Percentiles rank a stretch among this genome's conserved stretches.
phyloP scores from a whole-genome alignment of 2,113 vertebrate species.

The Seriola rivoliana region DNA sequence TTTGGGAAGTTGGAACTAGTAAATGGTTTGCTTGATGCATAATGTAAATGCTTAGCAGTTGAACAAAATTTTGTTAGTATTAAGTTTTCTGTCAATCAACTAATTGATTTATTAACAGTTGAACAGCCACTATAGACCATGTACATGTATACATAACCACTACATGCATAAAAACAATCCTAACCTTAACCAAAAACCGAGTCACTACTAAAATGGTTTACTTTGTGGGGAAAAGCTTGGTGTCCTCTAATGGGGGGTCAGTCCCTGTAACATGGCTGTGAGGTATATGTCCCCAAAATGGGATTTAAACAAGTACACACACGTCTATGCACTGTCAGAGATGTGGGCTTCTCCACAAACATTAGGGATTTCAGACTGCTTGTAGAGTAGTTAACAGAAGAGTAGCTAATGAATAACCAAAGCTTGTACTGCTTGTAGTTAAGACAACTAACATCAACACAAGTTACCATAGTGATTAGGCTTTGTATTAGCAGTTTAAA shows the following conservation, averaged over 20 bases:
- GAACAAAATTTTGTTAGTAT: background rate
- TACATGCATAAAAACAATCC: background rate
- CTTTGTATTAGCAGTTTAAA: conserved; percentile 59
- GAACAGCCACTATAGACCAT: background rate
- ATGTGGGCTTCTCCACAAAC: conserved; percentile 6
- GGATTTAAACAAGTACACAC: background rate
- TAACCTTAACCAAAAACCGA: background rate
- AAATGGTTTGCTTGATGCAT: background rate
- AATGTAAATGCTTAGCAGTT: background rate
- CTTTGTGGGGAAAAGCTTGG: background rate
- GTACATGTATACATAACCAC: background rate
- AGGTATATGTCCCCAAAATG: background rate
- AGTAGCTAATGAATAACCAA: conserved; percentile 45
- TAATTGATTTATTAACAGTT: too few relatives aligned
- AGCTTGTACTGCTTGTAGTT: conserved; percentile 38
- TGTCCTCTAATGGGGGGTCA: background rate
- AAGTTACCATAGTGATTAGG: conserved; percentile 64
- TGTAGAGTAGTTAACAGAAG: conserved; percentile 16
- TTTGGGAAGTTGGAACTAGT: background rate
- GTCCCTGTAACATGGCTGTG: background rate
- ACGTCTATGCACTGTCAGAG: background rate
- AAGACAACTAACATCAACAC: conserved; percentile 47
- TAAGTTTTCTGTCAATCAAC: too few relatives aligned
- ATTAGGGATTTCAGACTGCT: background rate
- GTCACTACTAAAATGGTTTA: background rate